Percentiles rank a stretch among this genome's conserved stretches.
Evolutionary conservation across 2,113 vertebrate genomes (phyloP).

Genomic region (Elgaria multicarinata): DNA sequence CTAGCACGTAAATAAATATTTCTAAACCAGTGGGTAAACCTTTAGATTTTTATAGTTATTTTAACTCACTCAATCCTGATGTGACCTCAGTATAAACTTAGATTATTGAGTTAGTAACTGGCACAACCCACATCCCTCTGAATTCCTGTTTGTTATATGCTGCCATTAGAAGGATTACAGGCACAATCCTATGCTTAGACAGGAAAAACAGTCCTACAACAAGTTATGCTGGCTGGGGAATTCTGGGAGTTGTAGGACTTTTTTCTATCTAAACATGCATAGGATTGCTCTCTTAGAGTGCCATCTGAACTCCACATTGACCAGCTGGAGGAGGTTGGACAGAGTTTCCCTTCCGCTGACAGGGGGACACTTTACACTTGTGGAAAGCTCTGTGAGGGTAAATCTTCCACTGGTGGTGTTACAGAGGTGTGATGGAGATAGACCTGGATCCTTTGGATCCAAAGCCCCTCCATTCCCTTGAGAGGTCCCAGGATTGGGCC

Average conservation of each 20-base stretch:
- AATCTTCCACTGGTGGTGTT: neutral
- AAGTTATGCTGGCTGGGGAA: too few species aligned
- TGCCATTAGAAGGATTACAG: neutral
- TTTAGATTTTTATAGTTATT: constrained; percentile 7
- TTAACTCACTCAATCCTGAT: neutral
- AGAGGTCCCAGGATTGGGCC: neutral
- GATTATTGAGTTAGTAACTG: neutral
- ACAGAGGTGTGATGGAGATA: neutral
- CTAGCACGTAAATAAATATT: constrained; percentile 27
- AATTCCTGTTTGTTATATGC: neutral
- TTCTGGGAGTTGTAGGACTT: too few species aligned
- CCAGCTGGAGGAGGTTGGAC: neutral
- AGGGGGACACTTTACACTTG: neutral
- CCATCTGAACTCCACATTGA: neutral
- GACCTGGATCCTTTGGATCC: neutral
- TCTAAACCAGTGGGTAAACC: constrained; percentile 42
- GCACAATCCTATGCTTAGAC: too few species aligned
- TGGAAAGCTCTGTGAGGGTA: neutral
- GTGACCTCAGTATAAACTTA: neutral
- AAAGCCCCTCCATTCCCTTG: neutral
- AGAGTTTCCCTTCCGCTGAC: neutral
- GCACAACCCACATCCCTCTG: neutral
- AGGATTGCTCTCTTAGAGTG: neutral
- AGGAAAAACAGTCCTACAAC: too few species aligned
- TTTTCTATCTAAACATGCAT: too few species aligned